Evolutionary conservation across 2,113 vertebrate species (phyloP), one percentile per base, ranked within the genome.

Genomic region (Triplophysa dalaica): DNA sequence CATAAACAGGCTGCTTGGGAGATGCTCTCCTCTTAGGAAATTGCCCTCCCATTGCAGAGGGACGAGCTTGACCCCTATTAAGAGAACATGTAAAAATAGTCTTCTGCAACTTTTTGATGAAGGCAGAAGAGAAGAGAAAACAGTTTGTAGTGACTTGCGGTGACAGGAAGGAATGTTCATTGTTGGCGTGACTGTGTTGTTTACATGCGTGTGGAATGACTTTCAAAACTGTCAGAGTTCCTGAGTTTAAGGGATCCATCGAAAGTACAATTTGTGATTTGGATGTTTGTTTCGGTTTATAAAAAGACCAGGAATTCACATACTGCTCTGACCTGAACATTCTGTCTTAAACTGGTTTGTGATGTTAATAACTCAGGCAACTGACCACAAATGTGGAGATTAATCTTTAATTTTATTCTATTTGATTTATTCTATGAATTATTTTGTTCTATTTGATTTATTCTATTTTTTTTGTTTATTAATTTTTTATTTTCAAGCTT

Each of bases 251-350:
- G 21, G 2, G 3, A 0, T 48, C 61, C 19, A 33, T 52, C 45
- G 50, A 14, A n/a, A 3, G 21, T 60, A 22, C 29, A 43, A 50
- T 74, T 74, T 64, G 29, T 14, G 45, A 50, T 29, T 21, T n/a
- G 2, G 24, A 22, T 76, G 61, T 76, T 76, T 65, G 74, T 52
- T 52, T 9, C 45, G 14, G 52, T 64, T 52, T 63, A 16, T 52
- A 29, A 21, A 52, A 52, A 54, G 19, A 8, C 75, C 61, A 77
- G 75, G 75, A 77, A 77, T 66, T 41, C 62, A 63, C 17, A 24
- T 29, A 38, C 33, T 38, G 33, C 11, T 65, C n/a, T 62, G 48
- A 29, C 58, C 60, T 9, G 8, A 21, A 9, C 54, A 58, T 21
- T n/a, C 8, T 19, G 52, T 17, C 52, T n/a, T 56, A 8, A 56